A percentile compares a stretch with the other conserved stretches of the same genome.
Evolutionary conservation across 35 echinoderm and acorn worm genomes (phyloP).

Genomic region (Diadema setosum): DNA sequence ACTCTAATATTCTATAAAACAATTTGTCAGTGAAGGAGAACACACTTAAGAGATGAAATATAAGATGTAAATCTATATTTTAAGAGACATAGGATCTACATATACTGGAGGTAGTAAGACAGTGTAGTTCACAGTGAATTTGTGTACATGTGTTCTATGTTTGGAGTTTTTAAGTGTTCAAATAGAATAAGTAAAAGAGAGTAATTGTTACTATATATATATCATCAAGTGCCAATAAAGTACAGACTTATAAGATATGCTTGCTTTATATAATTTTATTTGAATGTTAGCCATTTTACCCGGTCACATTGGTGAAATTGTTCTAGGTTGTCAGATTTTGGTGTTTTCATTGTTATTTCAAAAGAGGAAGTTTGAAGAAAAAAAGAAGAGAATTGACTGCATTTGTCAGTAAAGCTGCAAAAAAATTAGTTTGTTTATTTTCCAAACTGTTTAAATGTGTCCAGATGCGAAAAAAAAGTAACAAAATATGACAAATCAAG

Average conservation of each 20-base stretch:
- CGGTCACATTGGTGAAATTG: background rate
- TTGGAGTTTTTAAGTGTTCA: constrained; percentile 1
- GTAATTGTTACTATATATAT: background rate
- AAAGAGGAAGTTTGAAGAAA: background rate
- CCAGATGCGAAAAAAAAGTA: background rate
- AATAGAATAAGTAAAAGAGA: background rate
- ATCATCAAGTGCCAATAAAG: constrained; percentile 23
- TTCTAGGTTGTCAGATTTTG: background rate
- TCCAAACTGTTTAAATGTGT: background rate
- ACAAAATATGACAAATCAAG: background rate
- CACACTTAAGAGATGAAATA: background rate
- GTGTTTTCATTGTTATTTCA: background rate
- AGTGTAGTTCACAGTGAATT: background rate
- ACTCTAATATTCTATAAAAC: background rate
- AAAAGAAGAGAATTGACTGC: background rate
- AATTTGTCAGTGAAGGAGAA: background rate
- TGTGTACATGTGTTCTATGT: constrained; percentile 21
- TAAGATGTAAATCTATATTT: background rate
- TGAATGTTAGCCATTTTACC: background rate
- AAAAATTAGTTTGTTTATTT: too few species aligned
- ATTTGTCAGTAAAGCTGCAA: background rate
- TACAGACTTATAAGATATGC: background rate
- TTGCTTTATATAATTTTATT: background rate
- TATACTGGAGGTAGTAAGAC: background rate
- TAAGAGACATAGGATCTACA: background rate